These are phyloP conservation scores for Papilio machaon DNA, from an alignment of 1,140 invertebrate species.

Conservation along the genomic window DNA sequence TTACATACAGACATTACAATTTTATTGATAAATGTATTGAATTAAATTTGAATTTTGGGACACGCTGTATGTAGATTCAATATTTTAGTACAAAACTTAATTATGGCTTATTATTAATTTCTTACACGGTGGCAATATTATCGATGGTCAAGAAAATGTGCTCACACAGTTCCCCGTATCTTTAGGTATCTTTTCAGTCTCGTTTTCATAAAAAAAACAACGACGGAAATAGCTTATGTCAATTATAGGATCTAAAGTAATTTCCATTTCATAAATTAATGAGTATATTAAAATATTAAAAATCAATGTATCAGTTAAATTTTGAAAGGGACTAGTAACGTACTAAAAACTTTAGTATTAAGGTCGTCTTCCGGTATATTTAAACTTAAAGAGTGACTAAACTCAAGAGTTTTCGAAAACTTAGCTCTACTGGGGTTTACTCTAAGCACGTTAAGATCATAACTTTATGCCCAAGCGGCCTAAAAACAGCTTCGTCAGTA, in stretches of 20 bases:
- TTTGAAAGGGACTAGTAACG: background rate
- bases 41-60: too few relatives aligned
- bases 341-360: too few relatives aligned
- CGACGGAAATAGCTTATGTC: background rate
- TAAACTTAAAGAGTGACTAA: background rate
- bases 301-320: background rate
- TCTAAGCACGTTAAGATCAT: slow-evolving; percentile 14
- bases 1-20: too few relatives aligned
- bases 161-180: background rate
- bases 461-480: slow-evolving; percentile 12
- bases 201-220: background rate
- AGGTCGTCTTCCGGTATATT: background rate
- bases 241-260: background rate
- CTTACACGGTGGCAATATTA: background rate
- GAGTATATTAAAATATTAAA: too few relatives aligned
- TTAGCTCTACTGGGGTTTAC: background rate
- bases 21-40: too few relatives aligned
- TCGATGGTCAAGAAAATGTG: background rate
- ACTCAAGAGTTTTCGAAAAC: background rate
- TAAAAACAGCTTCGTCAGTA: slow-evolving; percentile 16
- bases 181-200: background rate
- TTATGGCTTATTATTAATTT: background rate
- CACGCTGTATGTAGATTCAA: background rate
- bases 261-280: background rate
- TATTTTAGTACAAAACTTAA: background rate